These are phyloP conservation scores for Acromyrmex echinatior DNA, from an alignment of 1,140 invertebrate species.

Conservation along the genomic window DNA sequence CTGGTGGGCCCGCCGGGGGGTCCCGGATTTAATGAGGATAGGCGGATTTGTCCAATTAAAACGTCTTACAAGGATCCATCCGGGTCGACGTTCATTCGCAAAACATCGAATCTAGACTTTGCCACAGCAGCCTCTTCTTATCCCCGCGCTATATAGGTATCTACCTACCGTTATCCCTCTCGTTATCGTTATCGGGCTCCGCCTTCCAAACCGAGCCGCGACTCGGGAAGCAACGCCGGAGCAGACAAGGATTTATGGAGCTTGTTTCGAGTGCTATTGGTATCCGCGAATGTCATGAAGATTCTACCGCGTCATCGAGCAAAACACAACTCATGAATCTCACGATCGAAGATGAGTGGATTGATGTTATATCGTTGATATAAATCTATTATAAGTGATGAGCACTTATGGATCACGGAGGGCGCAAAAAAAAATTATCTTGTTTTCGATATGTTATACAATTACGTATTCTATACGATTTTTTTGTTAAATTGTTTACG, in stretches of 20 bases:
- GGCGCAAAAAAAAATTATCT: neutral
- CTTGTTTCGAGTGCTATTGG: constrained; percentile 29
- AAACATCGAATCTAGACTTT: constrained; percentile 84
- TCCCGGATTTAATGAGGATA: constrained; percentile 87
- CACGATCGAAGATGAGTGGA: neutral
- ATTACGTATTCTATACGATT: neutral
- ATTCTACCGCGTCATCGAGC: constrained; percentile 31
- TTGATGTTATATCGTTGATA: neutral
- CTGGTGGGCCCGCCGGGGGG: constrained; percentile 49
- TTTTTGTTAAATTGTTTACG: no score
- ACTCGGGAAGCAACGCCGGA: constrained; percentile 20
- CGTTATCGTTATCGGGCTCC: constrained; percentile 70
- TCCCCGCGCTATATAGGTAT: constrained; percentile 71
- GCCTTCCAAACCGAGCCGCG: constrained; percentile 34
- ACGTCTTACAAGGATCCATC: constrained; percentile 87
- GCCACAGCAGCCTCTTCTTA: constrained; percentile 81
- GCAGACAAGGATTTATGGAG: constrained; percentile 13
- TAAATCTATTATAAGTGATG: constrained; percentile 1
- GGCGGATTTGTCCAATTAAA: constrained; percentile 88
- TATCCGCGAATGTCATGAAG: constrained; percentile 13
- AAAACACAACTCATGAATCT: constrained; percentile 18
- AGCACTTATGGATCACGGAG: neutral
- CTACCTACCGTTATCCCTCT: constrained; percentile 70
- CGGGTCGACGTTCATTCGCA: constrained; percentile 81
- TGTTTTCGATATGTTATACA: neutral